Evolutionary conservation across 2,797 vertebrate genomes (phyloP).

Genomic region (Distichodus sexfasciatus): DNA sequence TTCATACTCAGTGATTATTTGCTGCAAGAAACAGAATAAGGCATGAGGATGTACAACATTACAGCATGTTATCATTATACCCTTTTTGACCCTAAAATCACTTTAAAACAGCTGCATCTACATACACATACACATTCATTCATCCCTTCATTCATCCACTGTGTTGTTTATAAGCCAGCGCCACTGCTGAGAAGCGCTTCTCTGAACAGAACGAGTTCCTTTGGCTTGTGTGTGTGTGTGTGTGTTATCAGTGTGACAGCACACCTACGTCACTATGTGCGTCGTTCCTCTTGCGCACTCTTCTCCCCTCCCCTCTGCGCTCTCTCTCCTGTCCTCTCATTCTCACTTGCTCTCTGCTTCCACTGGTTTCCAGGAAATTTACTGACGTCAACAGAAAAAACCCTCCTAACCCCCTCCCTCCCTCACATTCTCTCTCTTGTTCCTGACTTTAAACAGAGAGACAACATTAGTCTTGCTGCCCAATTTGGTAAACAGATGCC

Average conservation of each 20-base stretch:
- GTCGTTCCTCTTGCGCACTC: constrained; percentile 72
- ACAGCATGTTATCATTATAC: too few relatives aligned
- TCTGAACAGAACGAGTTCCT: background rate
- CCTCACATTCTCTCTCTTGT: constrained; percentile 9
- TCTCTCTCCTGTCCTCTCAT: constrained; percentile 1
- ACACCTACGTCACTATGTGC: constrained; percentile 82
- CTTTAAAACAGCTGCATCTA: too few relatives aligned
- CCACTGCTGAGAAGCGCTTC: background rate
- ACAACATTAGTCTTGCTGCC: background rate
- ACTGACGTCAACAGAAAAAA: constrained; percentile 71
- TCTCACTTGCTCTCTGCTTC: constrained; percentile 45
- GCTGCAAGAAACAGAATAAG: too few relatives aligned
- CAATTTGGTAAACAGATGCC: constrained; percentile 9
- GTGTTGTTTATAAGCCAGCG: too few relatives aligned
- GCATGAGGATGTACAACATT: too few relatives aligned
- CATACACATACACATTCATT: too few relatives aligned
- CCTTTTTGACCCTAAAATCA: too few relatives aligned
- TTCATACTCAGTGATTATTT: too few relatives aligned
- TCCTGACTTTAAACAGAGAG: constrained; percentile 15
- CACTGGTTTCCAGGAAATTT: constrained; percentile 73
- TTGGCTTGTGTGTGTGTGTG: background rate
- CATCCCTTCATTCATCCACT: too few relatives aligned
- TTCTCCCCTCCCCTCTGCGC: constrained; percentile 57
- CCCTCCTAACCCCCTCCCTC: constrained; percentile 8
- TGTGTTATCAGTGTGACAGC: constrained; percentile 72